Percentiles rank a stretch among this genome's conserved stretches.
phyloP scores from a whole-genome alignment of 2,797 vertebrate species.

The Acestrorhynchus altus region DNA sequence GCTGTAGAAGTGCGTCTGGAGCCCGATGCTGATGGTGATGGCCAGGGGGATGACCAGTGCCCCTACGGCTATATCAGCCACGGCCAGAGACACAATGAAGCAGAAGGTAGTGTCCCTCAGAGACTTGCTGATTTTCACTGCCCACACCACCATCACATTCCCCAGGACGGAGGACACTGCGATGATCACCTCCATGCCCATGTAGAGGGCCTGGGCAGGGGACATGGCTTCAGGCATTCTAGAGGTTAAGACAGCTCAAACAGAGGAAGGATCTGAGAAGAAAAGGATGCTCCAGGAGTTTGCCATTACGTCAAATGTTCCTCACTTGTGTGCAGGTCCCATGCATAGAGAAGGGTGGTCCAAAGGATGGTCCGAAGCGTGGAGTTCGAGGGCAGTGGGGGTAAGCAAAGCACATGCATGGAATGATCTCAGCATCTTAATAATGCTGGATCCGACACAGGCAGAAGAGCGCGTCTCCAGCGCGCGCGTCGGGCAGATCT shows the following conservation, averaged over 20 bases:
- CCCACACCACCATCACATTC: conserved; percentile 98
- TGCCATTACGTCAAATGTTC: conserved; percentile 7
- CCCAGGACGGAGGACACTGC: conserved; percentile 91
- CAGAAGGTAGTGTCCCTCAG: conserved; percentile 94
- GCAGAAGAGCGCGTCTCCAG: conserved; percentile 18
- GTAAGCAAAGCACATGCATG: not conserved
- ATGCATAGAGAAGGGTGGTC: conserved; percentile 1
- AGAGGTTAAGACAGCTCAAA: conserved; percentile 16
- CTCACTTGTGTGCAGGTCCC: not conserved
- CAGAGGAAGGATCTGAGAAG: conserved; percentile 4
- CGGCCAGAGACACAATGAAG: conserved; percentile 94
- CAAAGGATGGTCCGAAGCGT: not conserved
- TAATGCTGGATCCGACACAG: not conserved
- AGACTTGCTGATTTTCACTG: conserved; percentile 93
- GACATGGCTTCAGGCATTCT: conserved; percentile 81
- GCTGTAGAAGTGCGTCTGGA: conserved; percentile 92
- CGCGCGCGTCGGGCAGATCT: conserved; percentile 35
- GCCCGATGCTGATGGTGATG: conserved; percentile 93
- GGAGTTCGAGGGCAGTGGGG: not conserved
- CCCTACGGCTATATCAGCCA: conserved; percentile 95
- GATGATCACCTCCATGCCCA: conserved; percentile 92
- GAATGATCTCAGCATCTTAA: not conserved
- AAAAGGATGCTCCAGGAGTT: conserved; percentile 27
- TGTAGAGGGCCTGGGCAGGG: conserved; percentile 86
- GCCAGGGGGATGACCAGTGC: conserved; percentile 94